A percentile compares a stretch with the other conserved stretches of the same genome.
phyloP scores from a whole-genome alignment of 30 jellyfish, hydroid and myxozoan species.

The Aurelia sp. region DNA sequence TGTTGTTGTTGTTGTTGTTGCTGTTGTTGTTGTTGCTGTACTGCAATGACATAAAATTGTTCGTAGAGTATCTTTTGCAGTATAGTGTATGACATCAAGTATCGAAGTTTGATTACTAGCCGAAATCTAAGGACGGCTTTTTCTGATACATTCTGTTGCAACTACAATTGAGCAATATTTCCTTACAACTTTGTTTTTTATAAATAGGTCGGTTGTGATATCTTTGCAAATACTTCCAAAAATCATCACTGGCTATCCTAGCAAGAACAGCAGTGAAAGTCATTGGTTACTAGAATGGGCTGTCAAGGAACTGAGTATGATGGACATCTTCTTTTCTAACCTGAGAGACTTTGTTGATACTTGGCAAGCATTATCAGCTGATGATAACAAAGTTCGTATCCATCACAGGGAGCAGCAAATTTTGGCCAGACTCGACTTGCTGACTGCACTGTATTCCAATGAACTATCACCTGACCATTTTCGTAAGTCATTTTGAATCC shows the following conservation, averaged over 20 bases:
- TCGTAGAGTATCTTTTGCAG: no score
- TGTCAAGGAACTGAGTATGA: constrained; percentile 83
- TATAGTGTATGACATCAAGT: no score
- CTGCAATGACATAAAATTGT: no score
- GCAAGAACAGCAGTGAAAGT: constrained; percentile 74
- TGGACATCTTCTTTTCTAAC: constrained; percentile 90
- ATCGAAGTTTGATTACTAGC: no score
- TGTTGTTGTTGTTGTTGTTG: no score
- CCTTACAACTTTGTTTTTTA: not conserved
- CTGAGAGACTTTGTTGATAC: constrained; percentile 61
- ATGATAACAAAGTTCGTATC: constrained; percentile 23
- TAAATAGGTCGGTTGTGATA: constrained; percentile 72
- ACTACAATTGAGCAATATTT: no score
- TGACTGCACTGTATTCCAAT: constrained; percentile 84
- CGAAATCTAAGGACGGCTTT: no score
- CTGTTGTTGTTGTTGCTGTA: no score
- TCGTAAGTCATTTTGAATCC: constrained; percentile 33
- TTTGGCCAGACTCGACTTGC: constrained; percentile 92
- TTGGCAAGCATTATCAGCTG: constrained; percentile 43
- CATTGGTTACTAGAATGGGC: constrained; percentile 93
- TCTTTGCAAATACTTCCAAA: constrained; percentile 94
- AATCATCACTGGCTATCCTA: constrained; percentile 87
- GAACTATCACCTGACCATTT: constrained; percentile 97
- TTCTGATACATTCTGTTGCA: no score
- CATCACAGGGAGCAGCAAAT: constrained; percentile 76